These are phyloP conservation scores for Microctenopoma stevenorrisi DNA, from an alignment of 2,797 vertebrate genomes.

Conservation along the genomic window DNA sequence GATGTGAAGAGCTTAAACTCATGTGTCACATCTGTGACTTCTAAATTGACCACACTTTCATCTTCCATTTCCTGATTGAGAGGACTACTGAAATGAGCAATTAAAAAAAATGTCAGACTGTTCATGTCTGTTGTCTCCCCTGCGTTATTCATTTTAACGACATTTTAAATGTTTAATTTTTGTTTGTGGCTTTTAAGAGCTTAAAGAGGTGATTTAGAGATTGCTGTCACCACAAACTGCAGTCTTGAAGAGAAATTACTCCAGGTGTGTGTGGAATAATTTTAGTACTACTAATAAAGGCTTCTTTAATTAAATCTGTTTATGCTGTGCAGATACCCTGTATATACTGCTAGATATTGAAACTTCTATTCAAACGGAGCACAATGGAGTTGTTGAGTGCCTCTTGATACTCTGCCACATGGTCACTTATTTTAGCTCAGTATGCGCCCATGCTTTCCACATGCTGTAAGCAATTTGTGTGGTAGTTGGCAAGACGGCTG, in stretches of 20 bases:
- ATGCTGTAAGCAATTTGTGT: conserved; percentile 82
- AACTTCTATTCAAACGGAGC: conserved; percentile 48
- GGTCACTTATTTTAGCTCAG: conserved; percentile 64
- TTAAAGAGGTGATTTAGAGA: not conserved
- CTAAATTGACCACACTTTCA: conserved; percentile 7
- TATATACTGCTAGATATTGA: conserved; percentile 16
- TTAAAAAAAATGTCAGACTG: too few species aligned
- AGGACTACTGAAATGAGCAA: not conserved
- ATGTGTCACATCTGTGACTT: conserved; percentile 28
- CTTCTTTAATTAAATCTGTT: conserved; percentile 16
- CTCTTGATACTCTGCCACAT: conserved; percentile 64
- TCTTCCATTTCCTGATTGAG: conserved; percentile 18
- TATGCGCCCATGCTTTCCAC: conserved; percentile 82
- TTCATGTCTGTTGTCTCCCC: not conserved
- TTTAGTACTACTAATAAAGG: conserved; percentile 14
- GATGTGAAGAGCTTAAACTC: conserved; percentile 27
- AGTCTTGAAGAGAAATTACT: conserved; percentile 5
- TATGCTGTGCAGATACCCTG: not conserved
- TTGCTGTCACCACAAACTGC: not conserved
- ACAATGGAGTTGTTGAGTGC: conserved; percentile 75
- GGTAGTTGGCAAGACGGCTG: conserved; percentile 70
- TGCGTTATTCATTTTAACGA: not conserved
- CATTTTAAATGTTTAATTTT: not conserved
- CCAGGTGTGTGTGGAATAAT: conserved; percentile 25
- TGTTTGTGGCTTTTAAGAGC: conserved; percentile 1